Percentiles rank a stretch among this genome's conserved stretches.
Conservation (phyloP, 2,113 vertebrate genomes). For the Myanophis thanlyinensis region DNA sequence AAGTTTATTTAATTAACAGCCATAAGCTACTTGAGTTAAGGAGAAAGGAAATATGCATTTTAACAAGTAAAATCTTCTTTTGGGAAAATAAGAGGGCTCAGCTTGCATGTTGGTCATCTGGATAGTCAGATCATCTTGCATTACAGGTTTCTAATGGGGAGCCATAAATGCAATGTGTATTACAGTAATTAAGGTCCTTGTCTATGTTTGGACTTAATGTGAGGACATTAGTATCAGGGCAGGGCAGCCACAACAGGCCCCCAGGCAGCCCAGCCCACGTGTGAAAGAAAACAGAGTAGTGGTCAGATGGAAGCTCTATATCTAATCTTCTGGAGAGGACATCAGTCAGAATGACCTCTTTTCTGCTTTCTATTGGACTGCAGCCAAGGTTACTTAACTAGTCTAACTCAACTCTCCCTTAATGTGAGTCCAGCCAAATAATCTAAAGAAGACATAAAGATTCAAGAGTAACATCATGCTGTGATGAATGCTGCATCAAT, state of each 20-base stretch:
- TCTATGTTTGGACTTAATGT: not conserved
- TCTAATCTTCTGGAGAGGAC: not conserved
- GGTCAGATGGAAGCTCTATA: not conserved
- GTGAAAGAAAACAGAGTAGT: not conserved
- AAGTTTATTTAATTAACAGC: constrained; percentile 5
- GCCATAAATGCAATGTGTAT: not conserved
- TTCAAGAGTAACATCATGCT: not conserved
- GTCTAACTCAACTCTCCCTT: not conserved
- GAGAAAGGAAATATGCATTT: not conserved
- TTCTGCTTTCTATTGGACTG: not conserved
- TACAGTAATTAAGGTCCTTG: not conserved
- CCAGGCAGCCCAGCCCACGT: not conserved
- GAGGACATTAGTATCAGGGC: no score
- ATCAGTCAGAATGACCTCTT: not conserved
- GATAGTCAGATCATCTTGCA: not conserved
- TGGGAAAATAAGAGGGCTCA: not conserved
- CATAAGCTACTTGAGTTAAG: not conserved
- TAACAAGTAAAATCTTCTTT: not conserved
- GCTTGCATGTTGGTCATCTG: not conserved
- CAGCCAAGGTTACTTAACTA: not conserved
- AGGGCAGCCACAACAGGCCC: not conserved
- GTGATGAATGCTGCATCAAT: not conserved
- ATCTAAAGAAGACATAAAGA: not conserved
- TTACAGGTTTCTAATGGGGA: not conserved
- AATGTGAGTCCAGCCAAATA: not conserved